phyloP scores from a whole-genome alignment of 1,140 invertebrate species.

The Apolygus lucorum region DNA sequence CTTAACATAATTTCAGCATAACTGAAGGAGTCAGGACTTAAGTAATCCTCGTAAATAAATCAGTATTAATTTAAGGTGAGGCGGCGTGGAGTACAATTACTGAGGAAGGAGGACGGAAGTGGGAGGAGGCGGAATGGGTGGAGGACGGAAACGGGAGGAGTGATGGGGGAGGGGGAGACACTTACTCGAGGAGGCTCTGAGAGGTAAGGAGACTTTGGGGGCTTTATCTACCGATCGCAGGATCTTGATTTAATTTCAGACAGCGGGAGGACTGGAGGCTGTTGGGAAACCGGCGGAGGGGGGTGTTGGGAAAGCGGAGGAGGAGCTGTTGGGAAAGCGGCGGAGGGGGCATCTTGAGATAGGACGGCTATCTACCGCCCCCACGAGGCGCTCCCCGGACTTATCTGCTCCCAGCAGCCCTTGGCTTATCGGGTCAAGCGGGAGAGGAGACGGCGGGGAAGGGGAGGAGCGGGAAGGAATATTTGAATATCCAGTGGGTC shows the following conservation, averaged over 20 bases:
- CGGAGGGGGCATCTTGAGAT: slow-evolving; percentile 16
- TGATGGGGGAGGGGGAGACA: too few species aligned
- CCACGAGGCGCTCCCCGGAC: slow-evolving; percentile 4
- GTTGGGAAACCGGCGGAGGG: background rate
- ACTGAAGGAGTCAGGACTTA: too few species aligned
- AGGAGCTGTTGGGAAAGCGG: too few species aligned
- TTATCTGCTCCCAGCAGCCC: slow-evolving; percentile 20
- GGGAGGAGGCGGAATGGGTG: background rate
- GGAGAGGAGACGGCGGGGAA: background rate
- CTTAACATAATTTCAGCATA: too few species aligned
- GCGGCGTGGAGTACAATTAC: too few species aligned
- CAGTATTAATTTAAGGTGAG: background rate
- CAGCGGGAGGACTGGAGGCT: background rate
- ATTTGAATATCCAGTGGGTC: background rate
- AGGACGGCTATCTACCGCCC: slow-evolving; percentile 17
- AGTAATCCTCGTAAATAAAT: too few species aligned
- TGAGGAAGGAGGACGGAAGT: too few species aligned
- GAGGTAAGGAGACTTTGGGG: background rate
- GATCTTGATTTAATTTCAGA: slow-evolving; percentile 29
- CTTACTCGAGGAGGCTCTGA: too few species aligned
- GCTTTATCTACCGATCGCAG: slow-evolving; percentile 25
- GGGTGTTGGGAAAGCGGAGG: too few species aligned
- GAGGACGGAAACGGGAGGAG: slow-evolving; percentile 3
- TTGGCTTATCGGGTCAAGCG: slow-evolving; percentile 15
- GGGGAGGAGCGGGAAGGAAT: too few species aligned